These are phyloP conservation scores for Synergus japonicus DNA, from an alignment of 2,888 invertebrate genomes.

Conservation along the genomic window DNA sequence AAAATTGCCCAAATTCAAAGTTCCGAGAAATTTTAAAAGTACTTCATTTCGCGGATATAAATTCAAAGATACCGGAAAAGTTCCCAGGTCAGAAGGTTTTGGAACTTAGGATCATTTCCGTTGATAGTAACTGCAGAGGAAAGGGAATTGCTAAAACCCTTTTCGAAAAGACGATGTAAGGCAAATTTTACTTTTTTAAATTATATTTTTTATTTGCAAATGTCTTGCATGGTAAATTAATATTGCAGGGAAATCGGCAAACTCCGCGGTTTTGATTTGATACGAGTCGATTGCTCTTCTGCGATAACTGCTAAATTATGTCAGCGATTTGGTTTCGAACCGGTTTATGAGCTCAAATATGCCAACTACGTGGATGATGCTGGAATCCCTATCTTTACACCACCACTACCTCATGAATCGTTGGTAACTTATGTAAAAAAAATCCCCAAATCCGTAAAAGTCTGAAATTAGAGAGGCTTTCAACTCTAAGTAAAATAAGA, in stretches of 20 bases:
- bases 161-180: constrained; percentile 82
- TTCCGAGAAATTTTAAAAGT: constrained; percentile 83
- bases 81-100: constrained; percentile 80
- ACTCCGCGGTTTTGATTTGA: constrained; percentile 80
- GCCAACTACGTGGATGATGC: constrained; percentile 83
- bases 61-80: constrained; percentile 80
- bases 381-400: constrained; percentile 82
- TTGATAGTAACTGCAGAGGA: constrained; percentile 83
- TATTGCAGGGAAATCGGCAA: constrained; percentile 81
- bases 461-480: not conserved
- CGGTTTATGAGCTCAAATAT: constrained; percentile 83
- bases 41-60: constrained; percentile 80
- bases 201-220: constrained; percentile 21
- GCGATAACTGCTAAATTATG: constrained; percentile 87
- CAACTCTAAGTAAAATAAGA: not conserved
- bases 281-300: constrained; percentile 87
- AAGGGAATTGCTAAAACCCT: constrained; percentile 84
- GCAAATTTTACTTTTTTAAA: constrained; percentile 52
- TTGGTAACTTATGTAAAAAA: constrained; percentile 81
- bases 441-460: constrained; percentile 59
- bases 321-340: constrained; percentile 84
- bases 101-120: constrained; percentile 84
- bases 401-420: constrained; percentile 82
- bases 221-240: constrained; percentile 41
- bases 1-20: constrained; percentile 80